Conservation (phyloP, 2,888 invertebrate species). For the Cynaeus angustus region DNA sequence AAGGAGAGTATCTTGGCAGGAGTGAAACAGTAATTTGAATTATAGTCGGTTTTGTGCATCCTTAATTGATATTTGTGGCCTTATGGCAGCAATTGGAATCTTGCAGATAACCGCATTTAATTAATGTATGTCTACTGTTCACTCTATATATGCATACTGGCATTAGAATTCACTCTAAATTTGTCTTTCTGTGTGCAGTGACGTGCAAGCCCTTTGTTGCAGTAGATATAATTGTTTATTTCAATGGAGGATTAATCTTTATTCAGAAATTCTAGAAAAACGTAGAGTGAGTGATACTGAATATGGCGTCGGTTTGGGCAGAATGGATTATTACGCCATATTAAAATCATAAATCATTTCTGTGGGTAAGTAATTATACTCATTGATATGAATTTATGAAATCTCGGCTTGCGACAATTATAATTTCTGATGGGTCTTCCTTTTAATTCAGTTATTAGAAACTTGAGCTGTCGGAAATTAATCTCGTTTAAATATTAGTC, state of each 20-base stretch:
- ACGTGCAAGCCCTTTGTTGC: constrained; percentile 49
- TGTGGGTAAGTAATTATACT: constrained; percentile 63
- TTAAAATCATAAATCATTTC: constrained; percentile 65
- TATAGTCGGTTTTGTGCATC: constrained; percentile 67
- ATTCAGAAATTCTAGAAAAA: constrained; percentile 24
- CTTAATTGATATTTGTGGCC: constrained; percentile 72
- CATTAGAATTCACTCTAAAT: constrained; percentile 55
- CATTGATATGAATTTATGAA: constrained; percentile 68
- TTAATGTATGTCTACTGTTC: constrained; percentile 68
- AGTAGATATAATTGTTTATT: constrained; percentile 54
- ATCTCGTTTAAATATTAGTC: constrained; percentile 43
- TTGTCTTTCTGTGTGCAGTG: constrained; percentile 43
- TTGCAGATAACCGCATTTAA: constrained; percentile 72
- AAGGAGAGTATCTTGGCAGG: constrained; percentile 52
- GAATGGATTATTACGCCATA: constrained; percentile 59
- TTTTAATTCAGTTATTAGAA: constrained; percentile 57
- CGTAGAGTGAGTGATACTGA: constrained; percentile 19
- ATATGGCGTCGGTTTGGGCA: constrained; percentile 15
- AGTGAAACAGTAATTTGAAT: constrained; percentile 68
- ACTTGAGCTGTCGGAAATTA: constrained; percentile 50
- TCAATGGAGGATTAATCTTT: constrained; percentile 41
- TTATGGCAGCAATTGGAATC: constrained; percentile 70
- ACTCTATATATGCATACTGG: constrained; percentile 61
- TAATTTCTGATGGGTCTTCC: constrained; percentile 56
- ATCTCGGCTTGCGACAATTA: constrained; percentile 64